These are phyloP conservation scores for Acanthornis magna DNA, from an alignment of 2,797 vertebrate genomes.

Conservation along the genomic window DNA sequence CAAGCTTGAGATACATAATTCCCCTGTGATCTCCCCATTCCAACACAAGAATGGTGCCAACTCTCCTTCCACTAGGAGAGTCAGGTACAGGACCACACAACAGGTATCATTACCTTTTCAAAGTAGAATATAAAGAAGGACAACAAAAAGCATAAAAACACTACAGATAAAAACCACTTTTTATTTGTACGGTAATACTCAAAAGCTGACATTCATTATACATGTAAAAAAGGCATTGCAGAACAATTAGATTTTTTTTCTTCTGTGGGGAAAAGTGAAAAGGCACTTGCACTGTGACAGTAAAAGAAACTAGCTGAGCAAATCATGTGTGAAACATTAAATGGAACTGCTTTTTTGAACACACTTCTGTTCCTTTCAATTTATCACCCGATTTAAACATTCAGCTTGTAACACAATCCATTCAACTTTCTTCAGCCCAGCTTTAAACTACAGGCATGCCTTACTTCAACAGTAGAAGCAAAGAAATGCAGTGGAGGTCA, in stretches of 20 bases:
- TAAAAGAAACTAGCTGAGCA: conserved; percentile 23
- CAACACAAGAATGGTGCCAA: not conserved
- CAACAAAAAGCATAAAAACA: not conserved
- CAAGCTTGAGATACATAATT: not conserved
- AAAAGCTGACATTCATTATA: conserved; percentile 29
- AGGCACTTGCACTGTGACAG: conserved; percentile 1
- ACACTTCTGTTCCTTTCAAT: conserved; percentile 14
- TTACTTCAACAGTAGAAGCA: not conserved
- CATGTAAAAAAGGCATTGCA: not conserved
- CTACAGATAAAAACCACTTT: not conserved
- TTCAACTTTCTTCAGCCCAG: conserved; percentile 15
- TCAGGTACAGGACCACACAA: not conserved
- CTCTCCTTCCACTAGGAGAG: not conserved
- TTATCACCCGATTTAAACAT: conserved; percentile 39
- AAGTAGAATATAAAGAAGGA: not conserved
- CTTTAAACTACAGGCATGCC: conserved; percentile 5
- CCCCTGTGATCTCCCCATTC: not conserved
- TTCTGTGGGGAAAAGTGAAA: not conserved
- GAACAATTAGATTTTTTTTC: not conserved
- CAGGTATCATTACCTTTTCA: not conserved
- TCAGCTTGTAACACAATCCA: conserved; percentile 24
- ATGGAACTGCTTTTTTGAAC: not conserved
- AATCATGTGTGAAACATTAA: not conserved
- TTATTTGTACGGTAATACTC: conserved; percentile 4
- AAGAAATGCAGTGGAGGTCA: not conserved